phyloP scores from a whole-genome alignment of 2,113 vertebrate species.

The Saguinus midas region DNA sequence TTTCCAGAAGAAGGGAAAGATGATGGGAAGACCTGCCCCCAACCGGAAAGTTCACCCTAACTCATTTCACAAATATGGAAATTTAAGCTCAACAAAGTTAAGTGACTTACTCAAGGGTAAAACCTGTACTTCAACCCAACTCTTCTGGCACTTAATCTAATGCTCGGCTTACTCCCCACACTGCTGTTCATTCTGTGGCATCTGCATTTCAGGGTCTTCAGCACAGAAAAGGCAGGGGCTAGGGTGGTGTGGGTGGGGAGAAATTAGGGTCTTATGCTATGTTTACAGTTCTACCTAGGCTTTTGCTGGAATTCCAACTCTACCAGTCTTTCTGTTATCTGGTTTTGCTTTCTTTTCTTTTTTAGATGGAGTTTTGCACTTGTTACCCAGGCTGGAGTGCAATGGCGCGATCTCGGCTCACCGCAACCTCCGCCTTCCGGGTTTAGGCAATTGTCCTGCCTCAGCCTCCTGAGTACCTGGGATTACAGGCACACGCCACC shows the following conservation, averaged over 20 bases:
- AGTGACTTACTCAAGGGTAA: not conserved
- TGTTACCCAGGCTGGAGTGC: no score
- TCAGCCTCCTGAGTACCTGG: no score
- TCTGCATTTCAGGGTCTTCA: not conserved
- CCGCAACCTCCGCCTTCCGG: no score
- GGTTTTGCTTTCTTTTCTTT: slow-evolving; percentile 1
- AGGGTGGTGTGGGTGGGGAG: not conserved
- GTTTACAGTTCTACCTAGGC: not conserved
- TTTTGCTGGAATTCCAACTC: not conserved
- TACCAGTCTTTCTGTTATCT: not conserved
- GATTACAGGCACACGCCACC: no score
- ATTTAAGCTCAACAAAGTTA: slow-evolving; percentile 35
- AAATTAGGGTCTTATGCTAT: not conserved
- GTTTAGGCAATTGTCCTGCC: no score
- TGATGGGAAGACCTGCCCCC: not conserved
- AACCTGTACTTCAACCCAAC: not conserved
- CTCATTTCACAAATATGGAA: slow-evolving; percentile 25
- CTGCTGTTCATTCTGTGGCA: not conserved
- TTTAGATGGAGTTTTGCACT: no score
- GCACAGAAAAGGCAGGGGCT: not conserved
- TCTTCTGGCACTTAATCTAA: not conserved
- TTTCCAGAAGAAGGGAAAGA: not conserved
- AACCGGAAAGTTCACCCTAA: not conserved
- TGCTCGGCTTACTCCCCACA: not conserved
- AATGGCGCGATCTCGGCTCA: no score